Evolutionary conservation across 1,140 invertebrate genomes (phyloP).

Genomic region (Drosophila albomicans): DNA sequence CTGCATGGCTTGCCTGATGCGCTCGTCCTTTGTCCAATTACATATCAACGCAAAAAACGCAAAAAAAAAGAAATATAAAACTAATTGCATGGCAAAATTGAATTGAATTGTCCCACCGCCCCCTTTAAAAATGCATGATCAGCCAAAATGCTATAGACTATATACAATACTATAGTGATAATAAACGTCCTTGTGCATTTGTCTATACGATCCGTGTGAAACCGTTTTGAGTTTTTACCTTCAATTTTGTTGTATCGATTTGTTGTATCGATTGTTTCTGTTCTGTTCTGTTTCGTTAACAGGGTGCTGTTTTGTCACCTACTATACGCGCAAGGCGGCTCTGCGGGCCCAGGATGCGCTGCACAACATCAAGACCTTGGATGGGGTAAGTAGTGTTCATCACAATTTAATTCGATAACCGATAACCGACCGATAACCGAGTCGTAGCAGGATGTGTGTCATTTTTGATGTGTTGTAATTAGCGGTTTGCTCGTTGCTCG

Average conservation of each 20-base stretch:
- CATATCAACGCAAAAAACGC: conserved; percentile 31
- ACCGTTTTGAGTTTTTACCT: neutral
- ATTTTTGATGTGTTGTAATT: conserved; percentile 11
- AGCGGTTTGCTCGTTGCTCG: conserved; percentile 44
- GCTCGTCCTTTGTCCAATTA: conserved; percentile 61
- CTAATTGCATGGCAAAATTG: conserved; percentile 38
- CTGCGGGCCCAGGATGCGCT: conserved; percentile 98
- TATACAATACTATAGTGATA: conserved; percentile 6
- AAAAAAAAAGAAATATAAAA: conserved; percentile 3
- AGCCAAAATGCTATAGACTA: neutral
- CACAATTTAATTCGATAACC: conserved; percentile 4
- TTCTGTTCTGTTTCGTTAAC: conserved; percentile 94
- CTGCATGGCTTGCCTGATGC: conserved; percentile 66
- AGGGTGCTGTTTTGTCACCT: conserved; percentile 99
- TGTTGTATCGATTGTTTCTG: conserved; percentile 80
- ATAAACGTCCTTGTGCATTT: conserved; percentile 57
- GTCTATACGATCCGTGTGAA: conserved; percentile 48
- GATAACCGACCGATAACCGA: neutral
- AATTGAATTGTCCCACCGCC: neutral
- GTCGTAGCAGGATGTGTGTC: conserved; percentile 3
- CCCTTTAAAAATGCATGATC: neutral
- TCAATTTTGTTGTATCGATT: conserved; percentile 46
- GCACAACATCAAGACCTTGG: conserved; percentile 99
- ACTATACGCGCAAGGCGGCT: conserved; percentile 98
- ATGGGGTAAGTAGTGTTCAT: conserved; percentile 92